phyloP scores from a whole-genome alignment of 2,888 invertebrate genomes.

The Eledone cirrhosa region DNA sequence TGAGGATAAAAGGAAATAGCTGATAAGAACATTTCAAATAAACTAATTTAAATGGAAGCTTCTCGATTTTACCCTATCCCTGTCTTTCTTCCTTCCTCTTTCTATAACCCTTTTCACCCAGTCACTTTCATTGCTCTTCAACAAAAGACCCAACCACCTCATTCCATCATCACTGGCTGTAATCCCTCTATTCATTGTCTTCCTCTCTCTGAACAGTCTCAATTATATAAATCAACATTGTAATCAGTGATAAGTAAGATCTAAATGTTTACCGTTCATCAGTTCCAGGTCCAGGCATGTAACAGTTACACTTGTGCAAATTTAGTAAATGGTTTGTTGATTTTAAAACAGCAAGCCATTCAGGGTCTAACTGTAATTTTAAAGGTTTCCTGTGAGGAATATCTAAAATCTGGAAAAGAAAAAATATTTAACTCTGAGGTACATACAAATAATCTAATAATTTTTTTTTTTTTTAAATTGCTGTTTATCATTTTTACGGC shows the following conservation, averaged over 20 bases:
- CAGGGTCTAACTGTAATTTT: conserved; percentile 75
- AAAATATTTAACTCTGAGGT: too few relatives aligned
- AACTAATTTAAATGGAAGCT: background rate
- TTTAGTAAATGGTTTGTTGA: conserved; percentile 88
- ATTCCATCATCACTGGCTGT: too few relatives aligned
- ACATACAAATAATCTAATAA: too few relatives aligned
- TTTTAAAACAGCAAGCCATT: conserved; percentile 90
- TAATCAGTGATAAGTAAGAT: background rate
- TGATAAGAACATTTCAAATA: background rate
- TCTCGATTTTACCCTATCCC: background rate
- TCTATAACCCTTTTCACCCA: too few relatives aligned
- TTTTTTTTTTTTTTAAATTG: too few relatives aligned
- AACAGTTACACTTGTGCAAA: conserved; percentile 76
- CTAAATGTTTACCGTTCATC: conserved; percentile 73
- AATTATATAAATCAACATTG: background rate
- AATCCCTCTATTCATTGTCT: too few relatives aligned
- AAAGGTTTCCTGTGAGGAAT: conserved; percentile 68
- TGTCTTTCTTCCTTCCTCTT: too few relatives aligned
- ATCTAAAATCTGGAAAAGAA: conserved; percentile 69
- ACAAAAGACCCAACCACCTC: too few relatives aligned
- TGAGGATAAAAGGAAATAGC: conserved; percentile 62
- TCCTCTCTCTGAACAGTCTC: too few relatives aligned
- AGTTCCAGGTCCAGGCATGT: conserved; percentile 83
- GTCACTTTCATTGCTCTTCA: too few relatives aligned
- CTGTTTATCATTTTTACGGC: too few relatives aligned